Evolutionary conservation across 2,113 vertebrate species (phyloP).

Genomic region (Rana temporaria): DNA sequence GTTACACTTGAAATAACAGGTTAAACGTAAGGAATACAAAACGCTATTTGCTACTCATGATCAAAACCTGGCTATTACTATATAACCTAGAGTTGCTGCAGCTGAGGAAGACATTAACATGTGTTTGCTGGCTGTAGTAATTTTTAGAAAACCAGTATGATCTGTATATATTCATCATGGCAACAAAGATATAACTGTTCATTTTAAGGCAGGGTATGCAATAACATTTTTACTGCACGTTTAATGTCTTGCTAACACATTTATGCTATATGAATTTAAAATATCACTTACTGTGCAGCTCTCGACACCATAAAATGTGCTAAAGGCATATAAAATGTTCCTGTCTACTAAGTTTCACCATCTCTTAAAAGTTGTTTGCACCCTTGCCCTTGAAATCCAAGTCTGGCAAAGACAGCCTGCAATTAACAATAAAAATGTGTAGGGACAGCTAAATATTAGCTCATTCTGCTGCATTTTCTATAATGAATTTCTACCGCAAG

Average conservation of each 20-base stretch:
- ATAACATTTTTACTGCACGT: slow-evolving; percentile 17
- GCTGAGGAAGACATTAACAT: too few species aligned
- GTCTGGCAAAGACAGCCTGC: slow-evolving; percentile 43
- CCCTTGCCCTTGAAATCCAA: slow-evolving; percentile 36
- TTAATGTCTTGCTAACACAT: slow-evolving; percentile 42
- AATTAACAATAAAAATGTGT: slow-evolving; percentile 52
- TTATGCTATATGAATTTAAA: slow-evolving; percentile 32
- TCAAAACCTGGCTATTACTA: too few species aligned
- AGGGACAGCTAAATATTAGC: slow-evolving; percentile 54
- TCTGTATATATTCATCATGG: neutral
- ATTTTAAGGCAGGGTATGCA: slow-evolving; percentile 27
- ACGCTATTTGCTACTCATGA: too few species aligned
- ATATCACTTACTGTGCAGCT: slow-evolving; percentile 26
- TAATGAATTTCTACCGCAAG: slow-evolving; percentile 51
- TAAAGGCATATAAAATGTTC: slow-evolving; percentile 42
- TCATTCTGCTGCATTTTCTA: slow-evolving; percentile 50
- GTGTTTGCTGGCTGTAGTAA: too few species aligned
- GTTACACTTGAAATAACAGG: too few species aligned
- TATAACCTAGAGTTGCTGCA: too few species aligned
- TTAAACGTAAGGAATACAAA: too few species aligned
- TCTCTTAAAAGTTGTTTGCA: slow-evolving; percentile 35
- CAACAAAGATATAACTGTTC: neutral
- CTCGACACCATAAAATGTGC: slow-evolving; percentile 33
- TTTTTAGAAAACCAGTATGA: neutral
- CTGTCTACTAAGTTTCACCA: slow-evolving; percentile 22